Conservation (phyloP, 2,113 vertebrate genomes). For the Sturnira hondurensis region DNA sequence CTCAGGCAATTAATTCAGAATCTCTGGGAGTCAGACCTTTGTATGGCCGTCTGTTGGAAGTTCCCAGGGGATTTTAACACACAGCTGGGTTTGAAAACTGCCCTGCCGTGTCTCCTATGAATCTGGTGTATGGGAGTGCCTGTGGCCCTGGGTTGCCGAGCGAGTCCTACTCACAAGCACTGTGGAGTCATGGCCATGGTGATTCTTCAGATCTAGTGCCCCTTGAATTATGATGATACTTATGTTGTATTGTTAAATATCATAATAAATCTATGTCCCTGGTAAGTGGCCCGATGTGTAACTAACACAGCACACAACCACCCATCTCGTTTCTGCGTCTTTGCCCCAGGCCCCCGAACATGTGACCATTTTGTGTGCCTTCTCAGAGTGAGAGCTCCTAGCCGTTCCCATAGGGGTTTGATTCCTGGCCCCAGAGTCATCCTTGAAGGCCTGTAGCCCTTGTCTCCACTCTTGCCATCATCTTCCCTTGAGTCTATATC, state of each 20-base stretch:
- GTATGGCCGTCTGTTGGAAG: background rate
- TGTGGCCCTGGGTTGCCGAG: background rate
- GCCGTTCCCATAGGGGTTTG: background rate
- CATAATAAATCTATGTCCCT: background rate
- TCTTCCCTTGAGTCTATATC: background rate
- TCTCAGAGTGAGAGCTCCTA: background rate
- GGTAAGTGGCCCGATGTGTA: background rate
- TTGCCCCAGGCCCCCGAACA: background rate
- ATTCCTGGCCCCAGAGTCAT: background rate
- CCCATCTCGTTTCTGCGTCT: background rate
- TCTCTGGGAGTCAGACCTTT: background rate
- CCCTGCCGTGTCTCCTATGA: background rate
- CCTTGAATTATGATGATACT: background rate
- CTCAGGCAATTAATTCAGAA: background rate
- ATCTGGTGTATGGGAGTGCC: background rate
- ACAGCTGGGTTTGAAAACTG: background rate
- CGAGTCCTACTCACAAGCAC: background rate
- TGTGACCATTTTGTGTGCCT: background rate
- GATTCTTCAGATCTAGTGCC: background rate
- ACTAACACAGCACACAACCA: background rate
- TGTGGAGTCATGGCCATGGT: background rate
- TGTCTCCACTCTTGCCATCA: background rate
- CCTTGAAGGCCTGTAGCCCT: background rate
- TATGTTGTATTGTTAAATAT: background rate
- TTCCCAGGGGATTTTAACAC: background rate